These are phyloP conservation scores for Microctonus brassicae DNA, from an alignment of 2,888 invertebrate genomes.

Conservation along the genomic window DNA sequence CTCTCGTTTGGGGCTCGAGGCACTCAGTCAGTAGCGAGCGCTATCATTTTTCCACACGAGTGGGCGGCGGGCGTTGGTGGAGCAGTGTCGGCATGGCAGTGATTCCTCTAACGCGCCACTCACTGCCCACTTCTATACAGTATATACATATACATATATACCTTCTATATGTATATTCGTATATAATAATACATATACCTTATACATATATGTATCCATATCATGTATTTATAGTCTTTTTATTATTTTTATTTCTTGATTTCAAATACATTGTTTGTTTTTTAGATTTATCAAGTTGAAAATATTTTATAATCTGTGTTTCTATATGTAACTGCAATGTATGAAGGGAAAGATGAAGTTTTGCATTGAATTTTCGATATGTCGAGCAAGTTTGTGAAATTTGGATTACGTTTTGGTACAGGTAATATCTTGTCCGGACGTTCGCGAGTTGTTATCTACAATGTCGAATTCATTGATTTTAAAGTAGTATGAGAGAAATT, in stretches of 20 bases:
- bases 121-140: conserved; percentile 36
- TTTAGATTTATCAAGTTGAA: neutral
- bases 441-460: conserved; percentile 26
- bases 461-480: conserved; percentile 34
- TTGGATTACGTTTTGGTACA: conserved; percentile 21
- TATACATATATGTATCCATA: conserved; percentile 31
- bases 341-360: conserved; percentile 5
- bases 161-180: too few species aligned
- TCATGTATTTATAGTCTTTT: neutral
- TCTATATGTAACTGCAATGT: neutral
- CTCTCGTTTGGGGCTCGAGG: conserved; percentile 33
- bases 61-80: conserved; percentile 61
- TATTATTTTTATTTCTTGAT: neutral
- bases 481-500: neutral
- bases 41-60: conserved; percentile 76
- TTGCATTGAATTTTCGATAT: conserved; percentile 5
- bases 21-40: conserved; percentile 64
- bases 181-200: too few species aligned
- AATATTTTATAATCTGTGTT: neutral
- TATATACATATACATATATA: too few species aligned
- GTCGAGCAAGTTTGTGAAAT: conserved; percentile 3
- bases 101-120: conserved; percentile 33
- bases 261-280: neutral
- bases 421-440: conserved; percentile 25
- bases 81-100: conserved; percentile 36